Evolutionary conservation across 2,113 vertebrate species (phyloP), one percentile per base, ranked within the genome.

Genomic region (Anhinga rufa): DNA sequence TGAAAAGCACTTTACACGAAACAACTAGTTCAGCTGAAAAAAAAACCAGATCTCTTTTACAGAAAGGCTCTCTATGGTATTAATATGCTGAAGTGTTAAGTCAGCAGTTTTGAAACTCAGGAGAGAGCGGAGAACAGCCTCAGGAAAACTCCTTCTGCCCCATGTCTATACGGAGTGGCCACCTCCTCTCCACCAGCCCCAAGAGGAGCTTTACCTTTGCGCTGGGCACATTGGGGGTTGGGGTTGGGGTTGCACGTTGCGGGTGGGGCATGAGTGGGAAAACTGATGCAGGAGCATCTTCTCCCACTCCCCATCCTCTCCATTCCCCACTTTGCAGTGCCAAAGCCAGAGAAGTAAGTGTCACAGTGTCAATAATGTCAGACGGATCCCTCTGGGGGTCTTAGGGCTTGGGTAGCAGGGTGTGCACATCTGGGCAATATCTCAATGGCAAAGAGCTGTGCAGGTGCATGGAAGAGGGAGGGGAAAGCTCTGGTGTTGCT

Each of bases 211-310:
- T 85, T 2, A 12, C 31, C 32, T 44, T 80, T 1, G 1, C 2
- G 3, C 19, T 46, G 34, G 12, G 15, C 19, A 31, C 0, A 0
- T 34, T n/a, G n/a, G n/a, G n/a, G n/a, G n/a, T n/a, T n/a, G n/a
- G n/a, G n/a, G n/a, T n/a, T n/a, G 22, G 22, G 12, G 7, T 13
- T 79, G 31, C 16, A 49, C 0, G 2, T 51, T 74, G 16, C 2
- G 2, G 2, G 12, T 19, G 16, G 12, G 40, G 29, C 54, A 21
- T 54, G 40, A 62, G 34, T 20, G 17, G 15, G 22, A 55, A 61
- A 79, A 42, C 10, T 54, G 26, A 15, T 28, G 28, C 8, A 54
- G 46, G 6, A 84, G 14, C 2, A 4, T 42, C 44, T 60, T 46
- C 46, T 79, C 10, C 24, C 1, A 4, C 18, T 80, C 42, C 6